Evolutionary conservation across 2,113 vertebrate genomes (phyloP).

Genomic region (Nematolebias whitei): DNA sequence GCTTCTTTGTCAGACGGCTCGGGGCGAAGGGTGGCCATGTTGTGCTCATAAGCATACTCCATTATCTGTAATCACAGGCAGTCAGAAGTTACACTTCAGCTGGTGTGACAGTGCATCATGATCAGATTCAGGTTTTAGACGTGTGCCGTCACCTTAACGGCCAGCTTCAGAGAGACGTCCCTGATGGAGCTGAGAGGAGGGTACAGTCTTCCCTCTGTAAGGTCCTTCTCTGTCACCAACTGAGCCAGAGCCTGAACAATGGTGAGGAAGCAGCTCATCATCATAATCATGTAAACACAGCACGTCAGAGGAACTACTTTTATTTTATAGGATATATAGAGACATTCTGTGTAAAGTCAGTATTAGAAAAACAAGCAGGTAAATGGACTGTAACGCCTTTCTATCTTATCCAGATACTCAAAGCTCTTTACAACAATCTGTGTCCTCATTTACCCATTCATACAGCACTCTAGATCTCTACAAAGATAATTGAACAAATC

Average conservation of each 20-base stretch:
- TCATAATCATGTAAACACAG: background rate
- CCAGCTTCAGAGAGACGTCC: constrained; percentile 88
- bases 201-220: constrained; percentile 91
- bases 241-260: constrained; percentile 86
- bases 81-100: background rate
- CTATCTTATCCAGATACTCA: too few species aligned
- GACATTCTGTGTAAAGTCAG: background rate
- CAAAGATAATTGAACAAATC: too few species aligned
- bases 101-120: too few species aligned
- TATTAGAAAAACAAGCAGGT: background rate
- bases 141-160: constrained; percentile 84
- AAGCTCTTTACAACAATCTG: too few species aligned
- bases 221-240: constrained; percentile 88
- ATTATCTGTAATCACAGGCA: constrained; percentile 80
- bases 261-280: constrained; percentile 9
- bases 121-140: too few species aligned
- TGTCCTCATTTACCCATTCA: too few species aligned
- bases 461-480: too few species aligned
- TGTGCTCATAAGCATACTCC: constrained; percentile 87
- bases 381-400: too few species aligned
- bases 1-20: constrained; percentile 89
- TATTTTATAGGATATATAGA: background rate
- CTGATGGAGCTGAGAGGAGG: constrained; percentile 89
- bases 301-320: background rate
- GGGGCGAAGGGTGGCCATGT: constrained; percentile 85